Base-by-base conservation (phyloP, 2,113 vertebrate genomes). In the Puffinus mauretanicus region DNA sequence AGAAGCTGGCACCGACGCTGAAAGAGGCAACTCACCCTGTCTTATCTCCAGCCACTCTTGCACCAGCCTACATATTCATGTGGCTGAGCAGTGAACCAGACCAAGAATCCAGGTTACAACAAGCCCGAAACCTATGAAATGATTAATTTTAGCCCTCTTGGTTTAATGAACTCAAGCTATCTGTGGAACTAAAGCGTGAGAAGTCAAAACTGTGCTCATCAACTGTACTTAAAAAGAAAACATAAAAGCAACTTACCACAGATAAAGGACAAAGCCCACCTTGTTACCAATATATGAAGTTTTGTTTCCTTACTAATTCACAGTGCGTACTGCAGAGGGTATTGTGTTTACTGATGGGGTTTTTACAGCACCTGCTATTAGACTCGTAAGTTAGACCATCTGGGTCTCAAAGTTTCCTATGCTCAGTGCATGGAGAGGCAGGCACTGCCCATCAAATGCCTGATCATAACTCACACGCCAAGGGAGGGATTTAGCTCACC, bases 391-490 rank as follows among this genome's bases (percentile, higher is more conserved):
- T 81, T 19, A 75, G 46, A 46, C 13, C 38, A 67, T 7, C 19
- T 1, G 3, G 16, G 26, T 34, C 30, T 61, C 27, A 5, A 76
- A 61, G 11, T 42, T 42, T 85, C 47, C 55, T 67, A 32, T 79
- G 42, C 61, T 58, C 27, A 46, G 40, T 32, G 42, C n/a, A 40
- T 1, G 12, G 70, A 58, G 42, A 83, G 16, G 38, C 17, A 73
- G 38, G 40, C 32, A 19, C 32, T 70, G 44, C 10, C 30, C 60
- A 75, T 25, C 36, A 57, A 61, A 83, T 24, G 11, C 11, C 36
- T 75, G 55, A 57, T 1, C 1, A 0, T 27, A 70, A 62, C 2
- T 44, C 21, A 36, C 0, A 21, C 0, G 0, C 38, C 14, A 24
- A 2, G 16, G 10, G 24, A 86, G 14, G 40, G 46, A 87, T 73